phyloP scores from a whole-genome alignment of 2,888 invertebrate species.

The Meganola albula region DNA sequence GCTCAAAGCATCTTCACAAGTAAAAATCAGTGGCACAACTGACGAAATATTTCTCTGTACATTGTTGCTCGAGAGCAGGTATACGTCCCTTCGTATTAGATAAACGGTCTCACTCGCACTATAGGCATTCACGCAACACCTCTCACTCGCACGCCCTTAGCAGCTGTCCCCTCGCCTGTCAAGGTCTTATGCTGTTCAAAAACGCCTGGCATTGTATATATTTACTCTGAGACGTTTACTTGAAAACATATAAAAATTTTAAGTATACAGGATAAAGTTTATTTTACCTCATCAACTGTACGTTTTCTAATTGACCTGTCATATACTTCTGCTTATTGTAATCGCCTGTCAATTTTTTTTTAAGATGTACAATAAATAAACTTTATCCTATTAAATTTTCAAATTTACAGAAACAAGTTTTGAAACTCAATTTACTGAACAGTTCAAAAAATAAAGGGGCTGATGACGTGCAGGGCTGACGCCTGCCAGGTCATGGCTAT shows the following conservation, averaged over 20 bases:
- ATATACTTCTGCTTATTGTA: constrained; percentile 5
- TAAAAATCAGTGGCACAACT: constrained; percentile 6
- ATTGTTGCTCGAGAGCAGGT: constrained; percentile 4
- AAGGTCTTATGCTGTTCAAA: neutral
- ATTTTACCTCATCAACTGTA: constrained; percentile 6
- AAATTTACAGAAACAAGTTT: constrained; percentile 3
- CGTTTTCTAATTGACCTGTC: constrained; percentile 2
- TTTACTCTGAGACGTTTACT: constrained; percentile 3
- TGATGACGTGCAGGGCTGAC: constrained; percentile 5
- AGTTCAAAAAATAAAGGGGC: constrained; percentile 2
- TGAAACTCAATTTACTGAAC: neutral
- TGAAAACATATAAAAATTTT: constrained; percentile 5
- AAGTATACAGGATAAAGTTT: constrained; percentile 8
- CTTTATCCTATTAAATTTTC: constrained; percentile 2
- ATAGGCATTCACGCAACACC: constrained; percentile 4
- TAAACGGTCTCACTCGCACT: constrained; percentile 2
- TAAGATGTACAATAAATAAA: constrained; percentile 3
- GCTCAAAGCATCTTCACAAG: constrained; percentile 1
- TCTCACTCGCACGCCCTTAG: constrained; percentile 6
- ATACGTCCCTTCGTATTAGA: constrained; percentile 2
- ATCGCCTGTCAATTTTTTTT: constrained; percentile 7
- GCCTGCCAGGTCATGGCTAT: constrained; percentile 8
- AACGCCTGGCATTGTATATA: too few relatives aligned
- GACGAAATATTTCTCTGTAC: constrained; percentile 5
- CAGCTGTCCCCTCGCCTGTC: constrained; percentile 3